phyloP scores from a whole-genome alignment of 2,797 vertebrate genomes.

The Distichodus sexfasciatus region DNA sequence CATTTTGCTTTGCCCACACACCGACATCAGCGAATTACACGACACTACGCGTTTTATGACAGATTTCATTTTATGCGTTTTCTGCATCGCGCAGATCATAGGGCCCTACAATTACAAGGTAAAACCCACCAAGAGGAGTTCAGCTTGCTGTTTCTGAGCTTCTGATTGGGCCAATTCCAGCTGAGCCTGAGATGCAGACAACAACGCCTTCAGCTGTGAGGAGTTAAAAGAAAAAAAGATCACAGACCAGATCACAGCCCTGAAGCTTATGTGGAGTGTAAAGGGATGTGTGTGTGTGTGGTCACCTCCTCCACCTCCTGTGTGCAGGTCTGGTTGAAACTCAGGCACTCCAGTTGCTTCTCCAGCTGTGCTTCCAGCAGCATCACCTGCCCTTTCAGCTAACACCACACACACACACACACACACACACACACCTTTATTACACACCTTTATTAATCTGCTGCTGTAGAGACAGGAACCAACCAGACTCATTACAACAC shows the following conservation, averaged over 20 bases:
- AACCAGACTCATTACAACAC: too few relatives aligned
- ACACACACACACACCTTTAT: too few relatives aligned
- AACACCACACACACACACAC: not conserved
- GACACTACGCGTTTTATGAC: too few relatives aligned
- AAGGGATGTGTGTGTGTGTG: too few relatives aligned
- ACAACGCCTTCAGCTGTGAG: slow-evolving; percentile 74
- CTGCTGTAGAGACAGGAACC: too few relatives aligned
- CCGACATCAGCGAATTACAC: too few relatives aligned
- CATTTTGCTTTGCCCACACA: too few relatives aligned
- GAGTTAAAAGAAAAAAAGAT: slow-evolving; percentile 11
- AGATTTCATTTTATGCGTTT: too few relatives aligned
- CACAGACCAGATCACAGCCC: not conserved
- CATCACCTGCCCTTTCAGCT: slow-evolving; percentile 80
- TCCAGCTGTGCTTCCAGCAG: slow-evolving; percentile 83
- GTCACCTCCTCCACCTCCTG: slow-evolving; percentile 79
- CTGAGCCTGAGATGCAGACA: slow-evolving; percentile 75
- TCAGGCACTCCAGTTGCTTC: slow-evolving; percentile 81
- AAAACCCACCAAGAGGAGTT: slow-evolving; percentile 74
- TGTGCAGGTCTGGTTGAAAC: slow-evolving; percentile 75
- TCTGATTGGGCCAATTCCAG: slow-evolving; percentile 74
- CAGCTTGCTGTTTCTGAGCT: slow-evolving; percentile 75
- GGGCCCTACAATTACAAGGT: not conserved
- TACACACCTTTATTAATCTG: not conserved
- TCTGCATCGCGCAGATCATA: not conserved
- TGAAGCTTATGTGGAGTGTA: too few relatives aligned